These are phyloP conservation scores for Octopus sinensis DNA, from an alignment of 1,140 invertebrate genomes.

Conservation along the genomic window DNA sequence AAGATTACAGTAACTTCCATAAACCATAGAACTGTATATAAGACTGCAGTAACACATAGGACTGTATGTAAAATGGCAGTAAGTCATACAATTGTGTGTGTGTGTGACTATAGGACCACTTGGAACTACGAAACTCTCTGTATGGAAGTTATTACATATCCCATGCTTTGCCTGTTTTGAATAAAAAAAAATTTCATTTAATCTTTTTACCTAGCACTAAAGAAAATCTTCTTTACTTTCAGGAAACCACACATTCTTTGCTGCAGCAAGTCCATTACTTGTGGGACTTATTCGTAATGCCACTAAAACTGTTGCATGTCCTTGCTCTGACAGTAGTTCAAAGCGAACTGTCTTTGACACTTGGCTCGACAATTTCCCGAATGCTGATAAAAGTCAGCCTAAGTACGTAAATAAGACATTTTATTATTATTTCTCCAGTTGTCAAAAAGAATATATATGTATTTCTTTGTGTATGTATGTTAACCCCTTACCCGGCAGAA, in stretches of 20 bases:
- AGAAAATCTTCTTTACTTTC: slow-evolving; percentile 18
- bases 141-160: not conserved
- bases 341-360: slow-evolving; percentile 36
- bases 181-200: not conserved
- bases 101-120: too few relatives aligned
- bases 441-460: too few relatives aligned
- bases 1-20: too few relatives aligned
- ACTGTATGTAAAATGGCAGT: too few relatives aligned
- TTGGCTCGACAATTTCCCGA: slow-evolving; percentile 34
- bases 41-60: too few relatives aligned
- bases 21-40: too few relatives aligned
- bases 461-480: too few relatives aligned
- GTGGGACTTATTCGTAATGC: slow-evolving; percentile 42
- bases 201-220: not conserved
- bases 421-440: too few relatives aligned
- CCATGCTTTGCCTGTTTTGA: not conserved
- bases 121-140: too few relatives aligned
- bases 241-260: slow-evolving; percentile 49
- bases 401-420: slow-evolving; percentile 24
- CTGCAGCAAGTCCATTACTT: slow-evolving; percentile 45
- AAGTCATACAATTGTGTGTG: too few relatives aligned
- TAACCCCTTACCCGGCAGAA: too few relatives aligned
- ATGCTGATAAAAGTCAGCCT: slow-evolving; percentile 25
- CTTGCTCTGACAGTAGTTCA: slow-evolving; percentile 28
- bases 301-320: slow-evolving; percentile 35